phyloP scores from a whole-genome alignment of 2,888 invertebrate genomes.

The Catocala fraxini region DNA sequence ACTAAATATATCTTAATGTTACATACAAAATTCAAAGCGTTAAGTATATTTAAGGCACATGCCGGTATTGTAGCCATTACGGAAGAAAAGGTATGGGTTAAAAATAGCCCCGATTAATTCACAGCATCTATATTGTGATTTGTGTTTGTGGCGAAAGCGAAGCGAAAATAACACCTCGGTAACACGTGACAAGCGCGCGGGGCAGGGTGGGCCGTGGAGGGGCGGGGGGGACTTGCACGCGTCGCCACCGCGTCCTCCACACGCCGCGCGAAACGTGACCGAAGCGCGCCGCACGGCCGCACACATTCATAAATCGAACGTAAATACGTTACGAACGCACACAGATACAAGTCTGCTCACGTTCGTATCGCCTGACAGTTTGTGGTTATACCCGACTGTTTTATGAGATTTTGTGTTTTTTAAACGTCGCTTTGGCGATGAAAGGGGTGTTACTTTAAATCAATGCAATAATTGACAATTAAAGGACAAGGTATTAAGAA shows the following conservation, averaged over 20 bases:
- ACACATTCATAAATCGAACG: slow-evolving; percentile 21
- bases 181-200: slow-evolving; percentile 60
- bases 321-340: slow-evolving; percentile 21
- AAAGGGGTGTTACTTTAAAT: no score
- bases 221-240: slow-evolving; percentile 57
- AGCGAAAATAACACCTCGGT: slow-evolving; percentile 68
- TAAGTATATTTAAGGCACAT: no score
- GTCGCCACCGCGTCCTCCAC: slow-evolving; percentile 67
- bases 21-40: no score
- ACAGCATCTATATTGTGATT: slow-evolving; percentile 50
- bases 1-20: no score
- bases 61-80: background rate
- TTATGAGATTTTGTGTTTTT: background rate
- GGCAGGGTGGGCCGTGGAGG: slow-evolving; percentile 38
- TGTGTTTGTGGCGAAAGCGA: slow-evolving; percentile 70
- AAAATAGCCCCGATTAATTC: slow-evolving; percentile 16
- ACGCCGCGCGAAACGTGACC: slow-evolving; percentile 84
- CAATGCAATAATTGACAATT: background rate
- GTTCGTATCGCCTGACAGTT: slow-evolving; percentile 64
- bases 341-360: slow-evolving; percentile 48
- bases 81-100: background rate
- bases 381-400: slow-evolving; percentile 43
- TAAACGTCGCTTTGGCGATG: no score
- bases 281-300: slow-evolving; percentile 58
- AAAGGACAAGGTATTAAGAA: background rate